These are phyloP conservation scores for Lucinisca nassula DNA, from an alignment of 2,888 invertebrate species.

Conservation along the genomic window DNA sequence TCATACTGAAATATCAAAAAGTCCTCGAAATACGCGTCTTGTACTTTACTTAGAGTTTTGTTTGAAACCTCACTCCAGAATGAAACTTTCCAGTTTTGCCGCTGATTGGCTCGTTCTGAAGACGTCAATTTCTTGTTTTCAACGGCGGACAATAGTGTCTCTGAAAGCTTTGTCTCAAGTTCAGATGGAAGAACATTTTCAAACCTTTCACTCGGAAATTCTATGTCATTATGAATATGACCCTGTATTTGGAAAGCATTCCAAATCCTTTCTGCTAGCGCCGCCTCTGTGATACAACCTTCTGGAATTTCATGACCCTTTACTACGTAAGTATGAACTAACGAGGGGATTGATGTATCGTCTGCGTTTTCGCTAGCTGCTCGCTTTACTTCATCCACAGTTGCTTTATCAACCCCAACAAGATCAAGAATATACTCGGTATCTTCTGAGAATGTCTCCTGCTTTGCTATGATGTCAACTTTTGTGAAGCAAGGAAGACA, in stretches of 20 bases:
- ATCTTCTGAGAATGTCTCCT: conserved; percentile 63
- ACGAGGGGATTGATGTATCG: conserved; percentile 11
- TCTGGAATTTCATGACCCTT: conserved; percentile 50
- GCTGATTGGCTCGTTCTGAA: conserved; percentile 33
- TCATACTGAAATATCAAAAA: conserved; percentile 52
- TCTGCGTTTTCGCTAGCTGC: conserved; percentile 27
- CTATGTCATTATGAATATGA: conserved; percentile 52
- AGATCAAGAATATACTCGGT: conserved; percentile 56
- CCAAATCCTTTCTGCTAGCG: conserved; percentile 53
- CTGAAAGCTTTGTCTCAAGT: conserved; percentile 22
- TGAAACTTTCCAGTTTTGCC: conserved; percentile 49
- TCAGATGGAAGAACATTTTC: not conserved
- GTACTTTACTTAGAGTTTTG: conserved; percentile 34
- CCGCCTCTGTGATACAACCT: conserved; percentile 48
- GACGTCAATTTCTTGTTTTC: conserved; percentile 9
- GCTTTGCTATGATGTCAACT: conserved; percentile 53
- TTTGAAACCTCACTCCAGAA: conserved; percentile 47
- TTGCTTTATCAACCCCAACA: conserved; percentile 40
- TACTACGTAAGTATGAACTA: conserved; percentile 56
- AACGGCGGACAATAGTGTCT: conserved; percentile 31
- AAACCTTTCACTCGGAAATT: conserved; percentile 43
- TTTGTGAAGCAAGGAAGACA: conserved; percentile 50
- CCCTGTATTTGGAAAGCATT: conserved; percentile 60
- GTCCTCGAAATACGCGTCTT: conserved; percentile 57
- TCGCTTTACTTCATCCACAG: conserved; percentile 26